phyloP scores from a whole-genome alignment of 2,797 vertebrate species.

The Pteronotus mesoamericanus region DNA sequence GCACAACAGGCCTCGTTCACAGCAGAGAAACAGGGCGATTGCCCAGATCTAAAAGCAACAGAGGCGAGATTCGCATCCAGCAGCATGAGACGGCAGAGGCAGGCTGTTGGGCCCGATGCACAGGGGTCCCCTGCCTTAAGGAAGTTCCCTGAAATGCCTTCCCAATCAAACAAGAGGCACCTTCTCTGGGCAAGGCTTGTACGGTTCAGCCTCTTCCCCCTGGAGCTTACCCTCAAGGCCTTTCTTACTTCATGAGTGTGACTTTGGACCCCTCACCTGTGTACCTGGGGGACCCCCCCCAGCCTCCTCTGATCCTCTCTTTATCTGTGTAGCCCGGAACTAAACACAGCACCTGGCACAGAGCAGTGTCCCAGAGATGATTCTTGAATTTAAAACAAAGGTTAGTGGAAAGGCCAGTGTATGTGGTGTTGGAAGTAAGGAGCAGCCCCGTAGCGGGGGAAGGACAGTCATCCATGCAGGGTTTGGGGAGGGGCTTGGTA shows the following conservation, averaged over 20 bases:
- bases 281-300: not conserved
- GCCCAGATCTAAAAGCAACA: not conserved
- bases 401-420: not conserved
- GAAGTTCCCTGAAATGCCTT: not conserved
- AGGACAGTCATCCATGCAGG: not conserved
- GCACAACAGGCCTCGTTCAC: not conserved
- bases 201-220: not conserved
- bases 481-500: too few species aligned
- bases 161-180: not conserved
- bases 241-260: not conserved
- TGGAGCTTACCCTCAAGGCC: not conserved
- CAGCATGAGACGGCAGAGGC: not conserved
- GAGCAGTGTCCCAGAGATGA: not conserved
- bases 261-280: not conserved
- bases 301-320: not conserved
- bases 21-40: not conserved
- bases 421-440: not conserved
- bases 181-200: not conserved
- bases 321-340: not conserved
- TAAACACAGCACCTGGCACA: not conserved
- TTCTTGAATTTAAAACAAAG: not conserved
- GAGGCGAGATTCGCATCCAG: not conserved
- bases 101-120: not conserved
- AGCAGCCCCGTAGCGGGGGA: not conserved
- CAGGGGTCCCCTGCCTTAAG: not conserved